phyloP scores from a whole-genome alignment of 2,888 invertebrate species.

The Morpho achilles region DNA sequence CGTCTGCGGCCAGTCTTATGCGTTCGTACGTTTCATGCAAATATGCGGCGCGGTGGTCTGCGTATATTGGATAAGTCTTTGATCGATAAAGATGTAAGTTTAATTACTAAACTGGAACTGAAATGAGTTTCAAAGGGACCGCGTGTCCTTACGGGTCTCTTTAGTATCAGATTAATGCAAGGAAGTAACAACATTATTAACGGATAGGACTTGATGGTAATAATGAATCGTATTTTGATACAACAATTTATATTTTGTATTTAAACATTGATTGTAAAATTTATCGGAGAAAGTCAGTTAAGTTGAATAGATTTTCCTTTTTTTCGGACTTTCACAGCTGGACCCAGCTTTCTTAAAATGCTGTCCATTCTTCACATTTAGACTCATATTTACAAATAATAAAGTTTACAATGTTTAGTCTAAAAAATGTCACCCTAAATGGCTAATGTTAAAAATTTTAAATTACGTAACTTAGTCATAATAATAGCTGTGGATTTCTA shows the following conservation, averaged over 20 bases:
- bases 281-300: background rate
- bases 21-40: constrained; percentile 46
- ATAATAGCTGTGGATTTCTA: no score
- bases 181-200: constrained; percentile 20
- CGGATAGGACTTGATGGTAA: constrained; percentile 11
- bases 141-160: constrained; percentile 48
- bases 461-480: no score
- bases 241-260: constrained; percentile 1
- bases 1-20: constrained; percentile 33
- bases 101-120: constrained; percentile 72
- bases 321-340: no score
- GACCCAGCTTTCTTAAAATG: no score
- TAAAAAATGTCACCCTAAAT: no score
- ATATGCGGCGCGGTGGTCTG: constrained; percentile 66
- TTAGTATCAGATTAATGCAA: constrained; percentile 21
- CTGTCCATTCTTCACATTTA: no score
- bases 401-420: no score
- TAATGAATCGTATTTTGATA: constrained; percentile 2
- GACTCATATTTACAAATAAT: no score
- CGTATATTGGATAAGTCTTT: constrained; percentile 56
- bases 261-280: background rate
- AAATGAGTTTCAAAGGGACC: constrained; percentile 55
- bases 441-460: no score
- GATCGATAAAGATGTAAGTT: constrained; percentile 75
- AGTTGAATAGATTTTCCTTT: no score